Percentiles rank a stretch among this genome's conserved stretches.
phyloP scores from a whole-genome alignment of 2,113 vertebrate genomes.

The Felis chaus region DNA sequence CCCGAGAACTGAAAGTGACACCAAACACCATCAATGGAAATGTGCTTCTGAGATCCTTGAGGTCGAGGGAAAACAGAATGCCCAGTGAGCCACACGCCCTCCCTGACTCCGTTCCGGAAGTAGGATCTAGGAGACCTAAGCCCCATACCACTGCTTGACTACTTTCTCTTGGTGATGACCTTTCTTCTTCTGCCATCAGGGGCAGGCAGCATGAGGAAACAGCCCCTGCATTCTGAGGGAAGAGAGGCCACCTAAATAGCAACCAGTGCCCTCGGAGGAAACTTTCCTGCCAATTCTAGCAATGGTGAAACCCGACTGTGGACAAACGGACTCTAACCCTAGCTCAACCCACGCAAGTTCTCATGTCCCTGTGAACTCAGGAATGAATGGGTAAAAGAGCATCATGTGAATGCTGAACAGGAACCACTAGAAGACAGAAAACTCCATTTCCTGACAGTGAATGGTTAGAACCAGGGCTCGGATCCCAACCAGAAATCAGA shows the following conservation, averaged over 20 bases:
- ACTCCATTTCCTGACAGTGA: background rate
- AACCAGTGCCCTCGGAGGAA: background rate
- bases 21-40: background rate
- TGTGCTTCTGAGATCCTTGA: background rate
- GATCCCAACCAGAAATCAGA: background rate
- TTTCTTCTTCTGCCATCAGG: background rate
- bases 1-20: background rate
- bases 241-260: background rate
- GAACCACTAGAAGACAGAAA: background rate
- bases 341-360: background rate
- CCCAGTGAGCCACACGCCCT: fast-evolving
- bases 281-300: background rate
- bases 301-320: background rate
- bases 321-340: background rate
- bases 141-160: too few species aligned
- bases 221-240: background rate
- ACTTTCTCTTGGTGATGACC: background rate
- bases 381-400: background rate
- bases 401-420: background rate
- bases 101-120: background rate
- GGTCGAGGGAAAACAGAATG: background rate
- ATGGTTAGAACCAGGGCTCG: background rate
- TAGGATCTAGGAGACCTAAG: background rate
- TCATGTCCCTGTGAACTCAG: background rate
- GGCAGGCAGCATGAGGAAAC: background rate